Percentiles rank a stretch among this genome's conserved stretches.
phyloP scores from a whole-genome alignment of 2,113 vertebrate genomes.

The Menidia beryllina region DNA sequence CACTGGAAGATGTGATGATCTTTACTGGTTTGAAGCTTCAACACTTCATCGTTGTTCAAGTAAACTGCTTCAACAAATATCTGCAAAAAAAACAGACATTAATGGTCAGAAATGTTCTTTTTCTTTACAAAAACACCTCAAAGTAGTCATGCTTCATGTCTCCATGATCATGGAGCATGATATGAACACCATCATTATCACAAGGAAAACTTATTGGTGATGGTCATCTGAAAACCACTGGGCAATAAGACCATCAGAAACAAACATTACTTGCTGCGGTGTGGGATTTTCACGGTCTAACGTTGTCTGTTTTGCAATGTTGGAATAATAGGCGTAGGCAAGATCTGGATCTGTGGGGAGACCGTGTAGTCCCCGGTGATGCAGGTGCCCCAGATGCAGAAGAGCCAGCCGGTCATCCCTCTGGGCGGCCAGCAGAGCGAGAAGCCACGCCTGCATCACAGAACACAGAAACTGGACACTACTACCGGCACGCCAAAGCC shows the following conservation, averaged over 20 bases:
- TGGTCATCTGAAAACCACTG: constrained; percentile 20
- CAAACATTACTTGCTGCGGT: constrained; percentile 73
- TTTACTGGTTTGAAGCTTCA: constrained; percentile 79
- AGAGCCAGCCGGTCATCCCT: constrained; percentile 78
- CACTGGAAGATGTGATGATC: constrained; percentile 85
- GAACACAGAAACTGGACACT: constrained; percentile 18
- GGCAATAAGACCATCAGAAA: neutral
- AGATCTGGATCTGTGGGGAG: constrained; percentile 71
- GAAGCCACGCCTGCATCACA: constrained; percentile 77
- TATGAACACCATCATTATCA: constrained; percentile 4
- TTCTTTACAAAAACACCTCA: neutral
- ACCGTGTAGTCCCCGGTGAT: constrained; percentile 73
- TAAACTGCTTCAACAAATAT: constrained; percentile 80
- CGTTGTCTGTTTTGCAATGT: constrained; percentile 80
- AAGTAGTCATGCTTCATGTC: neutral
- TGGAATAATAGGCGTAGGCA: constrained; percentile 84
- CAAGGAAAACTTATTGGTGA: neutral
- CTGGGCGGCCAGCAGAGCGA: constrained; percentile 81
- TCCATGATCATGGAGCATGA: neutral
- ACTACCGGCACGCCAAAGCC: neutral
- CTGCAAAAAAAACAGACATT: constrained; percentile 46
- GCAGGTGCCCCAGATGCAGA: constrained; percentile 80
- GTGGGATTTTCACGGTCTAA: constrained; percentile 69
- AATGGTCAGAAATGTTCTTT: neutral
- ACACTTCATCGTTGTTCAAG: constrained; percentile 76